These are phyloP conservation scores for Drosophila lacicola DNA, from an alignment of 2,888 invertebrate species.

Conservation along the genomic window DNA sequence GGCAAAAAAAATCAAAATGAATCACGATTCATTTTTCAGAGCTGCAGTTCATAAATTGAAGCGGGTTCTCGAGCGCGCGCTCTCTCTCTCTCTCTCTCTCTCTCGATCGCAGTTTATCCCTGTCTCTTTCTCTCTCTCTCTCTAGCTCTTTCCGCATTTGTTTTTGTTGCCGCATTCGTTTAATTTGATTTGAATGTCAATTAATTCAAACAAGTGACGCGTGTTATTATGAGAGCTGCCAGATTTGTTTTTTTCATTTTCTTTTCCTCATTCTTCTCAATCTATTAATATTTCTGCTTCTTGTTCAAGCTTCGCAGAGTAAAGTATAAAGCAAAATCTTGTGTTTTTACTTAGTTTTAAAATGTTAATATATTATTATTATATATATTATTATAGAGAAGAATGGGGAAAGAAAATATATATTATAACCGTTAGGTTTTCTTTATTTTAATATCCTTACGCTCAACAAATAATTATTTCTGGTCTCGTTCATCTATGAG, in stretches of 20 bases:
- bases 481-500: no score
- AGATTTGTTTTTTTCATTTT: constrained; percentile 8
- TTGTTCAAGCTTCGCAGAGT: constrained; percentile 2
- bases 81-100: not conserved
- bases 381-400: no score
- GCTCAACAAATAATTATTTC: no score
- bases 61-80: constrained; percentile 5
- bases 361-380: no score
- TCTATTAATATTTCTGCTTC: not conserved
- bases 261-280: not conserved
- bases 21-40: constrained; percentile 58
- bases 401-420: no score
- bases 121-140: not conserved
- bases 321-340: not conserved
- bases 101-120: not conserved
- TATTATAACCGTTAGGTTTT: no score
- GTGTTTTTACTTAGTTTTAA: not conserved
- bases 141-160: constrained; percentile 8
- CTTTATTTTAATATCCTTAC: no score
- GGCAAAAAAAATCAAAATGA: constrained; percentile 24
- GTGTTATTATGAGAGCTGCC: constrained; percentile 48
- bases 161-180: constrained; percentile 30
- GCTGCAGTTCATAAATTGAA: constrained; percentile 43
- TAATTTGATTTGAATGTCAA: constrained; percentile 57
- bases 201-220: constrained; percentile 61